Evolutionary conservation across 64 coral and sea anemone genomes (phyloP), one percentile per base, ranked within the genome.

Genomic region (Acropora yongei): DNA sequence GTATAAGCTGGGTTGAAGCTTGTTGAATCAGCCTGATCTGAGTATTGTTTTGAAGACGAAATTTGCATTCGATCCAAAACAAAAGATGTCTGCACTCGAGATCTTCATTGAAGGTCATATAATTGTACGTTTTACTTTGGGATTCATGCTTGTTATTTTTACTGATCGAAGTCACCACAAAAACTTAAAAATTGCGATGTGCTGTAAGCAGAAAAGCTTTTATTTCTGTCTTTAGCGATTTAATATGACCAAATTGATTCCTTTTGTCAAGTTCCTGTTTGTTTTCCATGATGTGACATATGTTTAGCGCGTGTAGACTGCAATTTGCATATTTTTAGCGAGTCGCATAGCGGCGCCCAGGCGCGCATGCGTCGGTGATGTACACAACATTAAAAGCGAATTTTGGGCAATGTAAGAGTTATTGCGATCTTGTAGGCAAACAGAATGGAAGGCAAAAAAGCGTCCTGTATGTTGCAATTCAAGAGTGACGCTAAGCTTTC

Each of bases 291-390:
- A 6, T 46, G 49, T 67, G 47, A 71, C 82, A 85, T 44, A 61
- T 85, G 82, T 71, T 71, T 85, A 30, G 8, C 61, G 58, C 82
- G 3, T 39, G 5, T n/a, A 69, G 82, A 71, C 65, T 41, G 2
- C 69, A 85, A 85, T 69, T 85, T 85, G 82, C 72, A 85, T 85
- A 71, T 85, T 85, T 71, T 85, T 42, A 30, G 30, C 30, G 17
- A 18, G 8, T 8, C 12, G 44, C n/a, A 65, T 2, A 18, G 6
- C 41, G 44, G 58, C 63, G 65, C 41, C 13, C 8, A 10, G 49
- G 58, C 13, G n/a, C 82, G 82, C 82, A 85, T 85, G 82, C 63
- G 6, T 44, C 44, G 18, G 18, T 39, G 16, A 45, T 46, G 63
- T 51, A 49, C 17, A 71, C 17, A 71, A 67, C 18, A 85, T 71